Base-by-base conservation (phyloP, 1,140 invertebrate species). In the Bombus breviceps region DNA sequence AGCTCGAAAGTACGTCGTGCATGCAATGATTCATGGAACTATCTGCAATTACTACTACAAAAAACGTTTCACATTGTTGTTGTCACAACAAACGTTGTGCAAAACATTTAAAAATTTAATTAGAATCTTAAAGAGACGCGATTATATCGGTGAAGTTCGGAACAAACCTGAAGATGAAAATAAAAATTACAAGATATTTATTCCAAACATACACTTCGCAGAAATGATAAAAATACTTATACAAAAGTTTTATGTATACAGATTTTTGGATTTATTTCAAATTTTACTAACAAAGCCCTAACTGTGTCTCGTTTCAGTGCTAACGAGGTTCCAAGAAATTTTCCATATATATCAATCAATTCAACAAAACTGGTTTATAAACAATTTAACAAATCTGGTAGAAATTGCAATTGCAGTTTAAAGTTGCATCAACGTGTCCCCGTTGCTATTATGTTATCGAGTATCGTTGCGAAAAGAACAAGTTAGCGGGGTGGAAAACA, bases 391-490 rank as follows among this genome's bases (percentile, higher is more conserved):
- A 25, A 22, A 32, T 32, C 18, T 57, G 9, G 12, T 5, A 34
- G 18, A 25, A 37, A 22, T 3, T 15, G 74, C 53, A 76, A 59
- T n/a, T 13, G 18, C 25, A 6, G 18, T 37, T 15, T 5, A 37
- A 57, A 37, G 34, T 76, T 76, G 47, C 74, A 76, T 76, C 74
- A 76, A 76, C 74, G 22, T 28, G 53, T 28, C 12, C 32, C n/a
- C 3, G 5, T 28, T 53, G 28, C 74, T 9, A 28, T 41, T 18
- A 41, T 3, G 25, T 62, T 62, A n/a, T 28, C 71, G 13, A 28
- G 28, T 6, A 37, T 34, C 66, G 66, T 32, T n/a, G 64, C n/a
- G 64, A 32, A 32, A 66, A 66, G 15, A 8, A 68, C 66, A 41
- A 18, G 37, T 13, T 34, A 15, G 15, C 41, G 18, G 32, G 32